phyloP scores from a whole-genome alignment of 2,888 invertebrate species.

The Cheilosia impressa region DNA sequence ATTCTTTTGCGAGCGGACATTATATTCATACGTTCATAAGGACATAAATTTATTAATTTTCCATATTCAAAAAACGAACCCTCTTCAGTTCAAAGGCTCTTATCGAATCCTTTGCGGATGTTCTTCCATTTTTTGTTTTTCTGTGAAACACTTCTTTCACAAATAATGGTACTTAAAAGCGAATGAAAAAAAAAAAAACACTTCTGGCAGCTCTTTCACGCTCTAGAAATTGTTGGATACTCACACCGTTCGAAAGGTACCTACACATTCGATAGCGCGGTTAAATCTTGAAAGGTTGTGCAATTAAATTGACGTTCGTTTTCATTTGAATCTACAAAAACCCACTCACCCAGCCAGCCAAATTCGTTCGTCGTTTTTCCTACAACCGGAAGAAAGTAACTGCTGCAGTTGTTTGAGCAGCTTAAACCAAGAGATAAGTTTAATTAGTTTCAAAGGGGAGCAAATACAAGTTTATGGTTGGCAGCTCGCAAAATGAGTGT shows the following conservation, averaged over 20 bases:
- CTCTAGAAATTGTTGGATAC: conserved; percentile 43
- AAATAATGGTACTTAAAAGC: neutral
- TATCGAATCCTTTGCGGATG: conserved; percentile 36
- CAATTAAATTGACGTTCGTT: conserved; percentile 70
- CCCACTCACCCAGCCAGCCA: neutral
- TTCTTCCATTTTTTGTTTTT: conserved; percentile 6
- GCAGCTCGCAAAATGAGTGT: conserved; percentile 71
- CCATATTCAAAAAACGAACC: neutral
- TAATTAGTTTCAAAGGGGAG: conserved; percentile 69
- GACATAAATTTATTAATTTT: neutral
- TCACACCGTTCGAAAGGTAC: neutral
- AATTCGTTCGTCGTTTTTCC: conserved; percentile 27
- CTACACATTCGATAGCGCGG: conserved; percentile 20
- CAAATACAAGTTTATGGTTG: conserved; percentile 74
- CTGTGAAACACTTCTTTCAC: conserved; percentile 11
- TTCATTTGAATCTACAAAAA: conserved; percentile 40
- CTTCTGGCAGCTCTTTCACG: conserved; percentile 20
- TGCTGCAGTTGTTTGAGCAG: conserved; percentile 40
- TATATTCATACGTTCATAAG: too few species aligned
- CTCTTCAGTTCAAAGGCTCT: conserved; percentile 30
- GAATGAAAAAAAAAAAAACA: conserved; percentile 2
- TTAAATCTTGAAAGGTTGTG: conserved; percentile 57
- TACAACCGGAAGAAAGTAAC: conserved; percentile 34
- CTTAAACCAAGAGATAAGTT: conserved; percentile 64
- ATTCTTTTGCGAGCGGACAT: neutral